Evolutionary conservation across 2,797 vertebrate species (phyloP), one percentile per base, ranked within the genome.

Genomic region (Helicolenus hilgendorfi): DNA sequence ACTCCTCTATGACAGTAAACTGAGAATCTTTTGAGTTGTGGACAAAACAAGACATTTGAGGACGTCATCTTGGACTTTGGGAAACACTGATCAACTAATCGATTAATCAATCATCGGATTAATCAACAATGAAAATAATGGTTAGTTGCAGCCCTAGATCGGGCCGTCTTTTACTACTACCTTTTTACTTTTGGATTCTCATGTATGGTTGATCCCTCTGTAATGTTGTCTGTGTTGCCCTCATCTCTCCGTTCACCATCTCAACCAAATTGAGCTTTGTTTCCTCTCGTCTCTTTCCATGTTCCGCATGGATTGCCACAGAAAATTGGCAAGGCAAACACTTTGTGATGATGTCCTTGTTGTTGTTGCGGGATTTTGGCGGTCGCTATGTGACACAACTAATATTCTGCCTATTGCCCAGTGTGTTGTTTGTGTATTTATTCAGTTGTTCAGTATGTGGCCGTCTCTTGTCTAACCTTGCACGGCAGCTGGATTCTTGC

Each of bases 401-500:
- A 33, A 56, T 13, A 15, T 1, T n/a, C 31, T 33, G 27, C 35
- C 56, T 35, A 18, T 35, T 7, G 6, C 27, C 38, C 5, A 13
- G 26, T 33, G 18, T 76, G 27, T 20, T 62, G 11, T 26, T 11
- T 38, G 1, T 67, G n/a, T 35, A 15, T 53, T 67, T 2, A 69
- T 6, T 65, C 2, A 35, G 35, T 45, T 45, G 41, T 71, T 75
- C 6, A 10, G 22, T n/a, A 15, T 27, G 18, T 33, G 18, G 13
- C 27, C 18, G 45, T 20, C 45, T 49, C 18, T 49, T 49, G 45
- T 49, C 45, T 49, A 49, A 49, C 45, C 45, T 49, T 20, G 18
- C 45, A 49, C 18, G 7, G 45, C 3, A 49, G 45, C 18, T 20
- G 45, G 7, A 49, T 49, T 49, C 18, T 0, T 20, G 0, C 18